Evolutionary conservation across 2,888 invertebrate genomes (phyloP).

Genomic region (Clostera curtula): DNA sequence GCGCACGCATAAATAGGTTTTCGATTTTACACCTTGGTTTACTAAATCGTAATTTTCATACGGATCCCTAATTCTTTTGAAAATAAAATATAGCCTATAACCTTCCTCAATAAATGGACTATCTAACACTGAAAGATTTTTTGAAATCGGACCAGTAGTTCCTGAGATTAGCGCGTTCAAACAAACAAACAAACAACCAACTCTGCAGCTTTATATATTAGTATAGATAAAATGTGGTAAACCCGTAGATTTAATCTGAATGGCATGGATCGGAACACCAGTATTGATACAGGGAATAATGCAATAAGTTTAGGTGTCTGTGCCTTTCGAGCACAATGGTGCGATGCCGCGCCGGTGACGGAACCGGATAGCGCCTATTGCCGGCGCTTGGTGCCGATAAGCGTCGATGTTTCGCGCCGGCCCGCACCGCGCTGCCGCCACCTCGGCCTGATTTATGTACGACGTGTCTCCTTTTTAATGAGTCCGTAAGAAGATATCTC

Average conservation of each 20-base stretch:
- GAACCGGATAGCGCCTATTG: conserved; percentile 75
- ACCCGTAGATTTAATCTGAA: conserved; percentile 5
- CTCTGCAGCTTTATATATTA: no score
- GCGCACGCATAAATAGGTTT: no score
- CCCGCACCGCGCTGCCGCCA: conserved; percentile 28
- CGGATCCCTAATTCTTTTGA: no score
- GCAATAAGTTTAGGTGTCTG: conserved; percentile 51
- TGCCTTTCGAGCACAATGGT: conserved; percentile 49
- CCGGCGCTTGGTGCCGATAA: conserved; percentile 63
- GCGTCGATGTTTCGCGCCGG: conserved; percentile 32
- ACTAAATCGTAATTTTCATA: no score
- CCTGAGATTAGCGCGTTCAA: no score
- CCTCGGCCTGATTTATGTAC: conserved; percentile 69
- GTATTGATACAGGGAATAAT: conserved; percentile 50
- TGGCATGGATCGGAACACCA: conserved; percentile 29
- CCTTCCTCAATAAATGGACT: no score
- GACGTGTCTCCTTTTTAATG: conserved; percentile 75
- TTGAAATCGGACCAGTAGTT: no score
- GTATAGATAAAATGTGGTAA: no score
- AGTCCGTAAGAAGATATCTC: conserved; percentile 73
- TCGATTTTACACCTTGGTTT: no score
- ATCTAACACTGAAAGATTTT: no score
- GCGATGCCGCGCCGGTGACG: conserved; percentile 51
- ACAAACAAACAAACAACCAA: no score
- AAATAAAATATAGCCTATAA: no score